Conservation (phyloP, 2,888 invertebrate species). For the Dermolepida albohirtum region DNA sequence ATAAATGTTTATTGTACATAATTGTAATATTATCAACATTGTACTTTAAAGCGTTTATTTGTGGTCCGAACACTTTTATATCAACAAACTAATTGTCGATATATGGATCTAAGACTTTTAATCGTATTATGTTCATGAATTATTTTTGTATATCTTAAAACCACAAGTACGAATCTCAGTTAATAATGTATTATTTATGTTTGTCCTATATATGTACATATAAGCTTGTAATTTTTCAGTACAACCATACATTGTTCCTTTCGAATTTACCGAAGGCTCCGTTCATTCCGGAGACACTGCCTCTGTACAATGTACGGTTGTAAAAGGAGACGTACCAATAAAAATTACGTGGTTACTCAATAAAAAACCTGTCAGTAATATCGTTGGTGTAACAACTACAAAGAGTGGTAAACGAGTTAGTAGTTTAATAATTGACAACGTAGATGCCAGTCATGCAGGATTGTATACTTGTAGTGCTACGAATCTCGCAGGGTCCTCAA, state of each 20-base stretch:
- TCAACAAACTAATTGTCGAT: too few relatives aligned
- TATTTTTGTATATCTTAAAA: too few relatives aligned
- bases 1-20: too few relatives aligned
- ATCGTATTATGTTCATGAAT: too few relatives aligned
- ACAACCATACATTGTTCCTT: slow-evolving; percentile 82
- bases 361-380: slow-evolving; percentile 67
- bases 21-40: too few relatives aligned
- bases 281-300: slow-evolving; percentile 78
- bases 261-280: slow-evolving; percentile 73
- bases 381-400: slow-evolving; percentile 65
- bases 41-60: too few relatives aligned
- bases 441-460: slow-evolving; percentile 77
- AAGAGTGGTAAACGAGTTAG: slow-evolving; percentile 67
- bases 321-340: slow-evolving; percentile 78
- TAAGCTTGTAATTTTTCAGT: slow-evolving; percentile 68
- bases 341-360: slow-evolving; percentile 75
- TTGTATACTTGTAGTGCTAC: slow-evolving; percentile 77
- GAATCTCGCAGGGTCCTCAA: slow-evolving; percentile 76
- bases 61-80: too few relatives aligned
- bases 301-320: slow-evolving; percentile 74
- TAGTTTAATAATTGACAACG: slow-evolving; percentile 74
- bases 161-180: too few relatives aligned
- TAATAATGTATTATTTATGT: too few relatives aligned
- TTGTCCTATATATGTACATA: too few relatives aligned
- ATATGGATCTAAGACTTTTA: too few relatives aligned